Conservation (phyloP, 2,888 invertebrate species). For the Punctoribates punctum region DNA sequence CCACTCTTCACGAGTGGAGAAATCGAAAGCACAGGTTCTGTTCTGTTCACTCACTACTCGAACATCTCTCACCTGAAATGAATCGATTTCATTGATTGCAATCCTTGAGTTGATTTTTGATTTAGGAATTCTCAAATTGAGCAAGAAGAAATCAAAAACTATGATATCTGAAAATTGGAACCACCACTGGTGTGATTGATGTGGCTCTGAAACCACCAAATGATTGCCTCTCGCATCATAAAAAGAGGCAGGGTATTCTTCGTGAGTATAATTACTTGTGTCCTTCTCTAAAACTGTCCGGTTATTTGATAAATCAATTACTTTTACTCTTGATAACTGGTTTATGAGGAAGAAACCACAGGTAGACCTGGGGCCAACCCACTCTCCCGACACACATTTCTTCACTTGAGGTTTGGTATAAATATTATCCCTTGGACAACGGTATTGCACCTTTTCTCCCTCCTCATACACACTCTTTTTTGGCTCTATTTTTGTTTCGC, state of each 20-base stretch:
- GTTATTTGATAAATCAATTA: background rate
- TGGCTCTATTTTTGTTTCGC: constrained; percentile 19
- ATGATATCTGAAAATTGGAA: background rate
- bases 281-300: background rate
- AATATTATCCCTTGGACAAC: background rate
- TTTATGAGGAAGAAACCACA: constrained; percentile 6
- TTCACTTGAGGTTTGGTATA: constrained; percentile 9
- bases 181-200: background rate
- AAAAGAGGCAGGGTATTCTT: background rate
- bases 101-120: too few relatives aligned
- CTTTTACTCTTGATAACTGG: background rate
- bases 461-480: constrained; percentile 12
- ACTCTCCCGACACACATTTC: background rate
- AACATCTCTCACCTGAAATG: background rate
- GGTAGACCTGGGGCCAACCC: background rate
- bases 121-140: constrained; percentile 9
- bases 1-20: background rate
- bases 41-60: background rate
- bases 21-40: constrained; percentile 3
- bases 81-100: constrained; percentile 21
- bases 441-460: constrained; percentile 2
- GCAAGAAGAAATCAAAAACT: constrained; percentile 18
- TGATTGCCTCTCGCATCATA: background rate
- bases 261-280: background rate
- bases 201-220: background rate